Conservation (phyloP, 2,888 invertebrate genomes). For the Erynnis tages region DNA sequence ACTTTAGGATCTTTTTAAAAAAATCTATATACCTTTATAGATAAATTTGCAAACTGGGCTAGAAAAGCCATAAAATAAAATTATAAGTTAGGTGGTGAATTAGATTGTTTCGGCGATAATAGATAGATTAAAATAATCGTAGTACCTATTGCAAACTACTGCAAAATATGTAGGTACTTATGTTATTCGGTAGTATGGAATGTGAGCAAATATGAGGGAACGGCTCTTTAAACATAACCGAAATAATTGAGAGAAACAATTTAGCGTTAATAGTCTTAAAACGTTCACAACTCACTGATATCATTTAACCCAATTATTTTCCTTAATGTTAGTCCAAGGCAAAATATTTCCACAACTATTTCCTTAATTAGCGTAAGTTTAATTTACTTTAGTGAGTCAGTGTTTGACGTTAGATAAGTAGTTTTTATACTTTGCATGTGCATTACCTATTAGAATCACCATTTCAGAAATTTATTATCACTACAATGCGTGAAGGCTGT, state of each 20-base stretch:
- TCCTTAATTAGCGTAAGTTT: slow-evolving; percentile 23
- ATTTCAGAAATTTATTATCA: not conserved
- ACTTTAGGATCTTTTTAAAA: too few species aligned
- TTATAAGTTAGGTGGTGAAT: too few species aligned
- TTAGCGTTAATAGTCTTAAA: not conserved
- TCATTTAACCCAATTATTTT: slow-evolving; percentile 16
- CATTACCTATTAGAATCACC: slow-evolving; percentile 7
- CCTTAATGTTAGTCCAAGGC: slow-evolving; percentile 3
- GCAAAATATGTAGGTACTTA: not conserved
- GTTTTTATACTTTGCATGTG: slow-evolving; percentile 16
- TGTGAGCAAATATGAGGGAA: not conserved
- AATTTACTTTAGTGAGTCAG: slow-evolving; percentile 19
- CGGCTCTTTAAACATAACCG: not conserved
- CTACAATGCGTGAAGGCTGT: not conserved
- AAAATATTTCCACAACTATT: slow-evolving; percentile 16
- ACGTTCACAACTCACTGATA: slow-evolving; percentile 1
- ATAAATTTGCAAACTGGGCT: too few species aligned
- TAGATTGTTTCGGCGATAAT: too few species aligned
- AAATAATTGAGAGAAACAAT: not conserved
- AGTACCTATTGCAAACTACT: too few species aligned
- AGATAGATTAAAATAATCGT: too few species aligned
- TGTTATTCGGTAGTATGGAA: slow-evolving; percentile 3
- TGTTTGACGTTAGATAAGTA: not conserved
- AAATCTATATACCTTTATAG: too few species aligned
- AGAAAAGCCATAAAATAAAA: too few species aligned